These are phyloP conservation scores for Pheosia tremula DNA, from an alignment of 2,888 invertebrate genomes.

Conservation along the genomic window DNA sequence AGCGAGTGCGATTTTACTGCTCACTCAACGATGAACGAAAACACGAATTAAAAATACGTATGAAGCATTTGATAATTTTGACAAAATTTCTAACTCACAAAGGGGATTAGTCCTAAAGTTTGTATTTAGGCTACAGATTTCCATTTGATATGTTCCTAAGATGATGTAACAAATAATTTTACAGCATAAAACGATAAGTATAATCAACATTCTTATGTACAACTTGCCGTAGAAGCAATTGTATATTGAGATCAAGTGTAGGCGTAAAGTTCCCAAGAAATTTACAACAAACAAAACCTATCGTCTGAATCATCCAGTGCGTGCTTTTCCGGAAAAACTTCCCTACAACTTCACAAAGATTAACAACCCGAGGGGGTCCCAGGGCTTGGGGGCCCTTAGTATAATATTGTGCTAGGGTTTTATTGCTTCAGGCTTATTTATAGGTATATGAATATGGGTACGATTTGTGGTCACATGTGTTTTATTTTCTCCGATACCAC, in stretches of 20 bases:
- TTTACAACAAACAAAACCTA: conserved; percentile 19
- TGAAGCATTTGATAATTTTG: too few relatives aligned
- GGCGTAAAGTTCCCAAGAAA: not conserved
- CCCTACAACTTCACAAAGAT: conserved; percentile 50
- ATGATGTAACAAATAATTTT: too few relatives aligned
- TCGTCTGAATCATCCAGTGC: conserved; percentile 63
- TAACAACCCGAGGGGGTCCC: conserved; percentile 47
- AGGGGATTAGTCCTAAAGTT: too few relatives aligned
- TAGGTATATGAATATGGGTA: conserved; percentile 16
- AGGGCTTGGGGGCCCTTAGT: conserved; percentile 24
- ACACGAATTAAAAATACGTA: too few relatives aligned
- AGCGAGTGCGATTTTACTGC: too few relatives aligned
- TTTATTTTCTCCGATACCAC: conserved; percentile 9
- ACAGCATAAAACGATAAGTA: too few relatives aligned
- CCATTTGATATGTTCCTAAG: too few relatives aligned
- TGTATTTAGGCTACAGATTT: too few relatives aligned
- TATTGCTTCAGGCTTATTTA: conserved; percentile 29
- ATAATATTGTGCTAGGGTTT: conserved; percentile 24
- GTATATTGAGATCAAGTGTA: not conserved
- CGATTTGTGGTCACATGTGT: conserved; percentile 27
- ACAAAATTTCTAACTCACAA: too few relatives aligned
- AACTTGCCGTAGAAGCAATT: too few relatives aligned
- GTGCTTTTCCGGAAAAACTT: conserved; percentile 57
- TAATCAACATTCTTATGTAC: too few relatives aligned
- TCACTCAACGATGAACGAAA: too few relatives aligned